Base-by-base conservation (phyloP, 2,797 vertebrate species). In the Anguilla pacifica region DNA sequence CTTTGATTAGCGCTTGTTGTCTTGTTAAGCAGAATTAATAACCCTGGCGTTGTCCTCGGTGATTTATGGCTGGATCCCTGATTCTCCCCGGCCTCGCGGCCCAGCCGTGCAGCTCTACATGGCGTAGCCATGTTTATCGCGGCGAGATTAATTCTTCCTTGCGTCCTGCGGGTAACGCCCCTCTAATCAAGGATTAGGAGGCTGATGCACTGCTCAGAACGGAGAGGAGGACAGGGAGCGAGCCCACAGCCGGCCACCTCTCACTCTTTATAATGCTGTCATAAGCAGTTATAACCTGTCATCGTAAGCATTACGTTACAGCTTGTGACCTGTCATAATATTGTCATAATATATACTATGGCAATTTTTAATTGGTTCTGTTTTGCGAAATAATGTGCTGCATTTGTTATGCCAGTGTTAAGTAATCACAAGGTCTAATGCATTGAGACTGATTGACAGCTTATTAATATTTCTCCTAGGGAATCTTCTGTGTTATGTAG, bases 1-100 rank as follows among this genome's bases (percentile, higher is more conserved):
- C 84, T 59, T 35, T 85, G 19, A 85, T 85, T 59, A 85, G 55
- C 25, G 31, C 9, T 43, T 22, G 55, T 85, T 64, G 84, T 85
- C 53, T 59, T 31, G 39, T 61, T 59, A 59, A 43, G 55, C 83
- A 64, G 22, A 57, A 55, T 57, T 35, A 84, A 84, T 84, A 31
- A 57, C n/a, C 55, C 55, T 0, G 25, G 31, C 53, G 1, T 59
- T 39, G 43, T 51, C 35, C 72, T 49, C 19, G 31, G 51, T 59
- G 55, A 59, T 31, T 84, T n/a, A 57, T 28, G 51, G 83, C 51
- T 55, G 83, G 82, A 83, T 83, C 25, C 2, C 49, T 84, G 6
- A 2, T 25, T 84, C 46, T 55, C 83, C 10, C 19, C 2, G 17
- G 77, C 74, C 7, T 31, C 25, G 77, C 10, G 17, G 6, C 77